Evolutionary conservation across 2,888 invertebrate species (phyloP).

Genomic region (Daptonema setosum): DNA sequence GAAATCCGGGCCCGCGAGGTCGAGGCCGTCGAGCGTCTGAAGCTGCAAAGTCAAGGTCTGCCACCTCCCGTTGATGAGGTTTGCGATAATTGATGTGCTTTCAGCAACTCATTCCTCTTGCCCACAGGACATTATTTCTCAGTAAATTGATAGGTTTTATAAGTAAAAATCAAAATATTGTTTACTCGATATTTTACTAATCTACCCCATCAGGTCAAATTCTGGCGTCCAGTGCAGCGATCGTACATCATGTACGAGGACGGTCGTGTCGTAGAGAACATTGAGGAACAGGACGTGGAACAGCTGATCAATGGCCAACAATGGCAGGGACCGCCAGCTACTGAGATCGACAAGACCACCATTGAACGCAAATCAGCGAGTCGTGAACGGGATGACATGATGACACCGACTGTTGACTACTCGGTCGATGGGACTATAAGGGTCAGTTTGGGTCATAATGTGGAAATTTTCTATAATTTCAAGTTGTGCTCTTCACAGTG

Average conservation of each 20-base stretch:
- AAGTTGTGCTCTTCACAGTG: too few relatives aligned
- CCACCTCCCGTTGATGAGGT: constrained; percentile 5
- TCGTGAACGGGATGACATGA: too few relatives aligned
- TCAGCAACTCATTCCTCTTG: not conserved
- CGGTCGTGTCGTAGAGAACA: not conserved
- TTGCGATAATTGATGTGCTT: not conserved
- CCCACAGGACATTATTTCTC: too few relatives aligned
- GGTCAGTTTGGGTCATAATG: too few relatives aligned
- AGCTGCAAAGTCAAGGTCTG: not conserved
- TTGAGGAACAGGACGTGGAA: not conserved
- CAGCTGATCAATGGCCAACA: not conserved
- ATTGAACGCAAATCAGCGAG: not conserved
- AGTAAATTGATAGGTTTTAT: too few relatives aligned
- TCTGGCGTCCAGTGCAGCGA: not conserved
- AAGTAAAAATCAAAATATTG: too few relatives aligned
- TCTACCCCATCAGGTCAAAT: not conserved
- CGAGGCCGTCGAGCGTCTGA: constrained; percentile 1
- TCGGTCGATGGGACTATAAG: not conserved
- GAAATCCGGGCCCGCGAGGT: not conserved
- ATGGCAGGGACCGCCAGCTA: not conserved
- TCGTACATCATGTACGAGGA: not conserved
- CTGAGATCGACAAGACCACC: not conserved
- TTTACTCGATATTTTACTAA: too few relatives aligned
- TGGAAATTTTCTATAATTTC: too few relatives aligned
- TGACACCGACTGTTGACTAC: not conserved